Conservation (phyloP, 2,113 vertebrate genomes). For the Nerophis ophidion region DNA sequence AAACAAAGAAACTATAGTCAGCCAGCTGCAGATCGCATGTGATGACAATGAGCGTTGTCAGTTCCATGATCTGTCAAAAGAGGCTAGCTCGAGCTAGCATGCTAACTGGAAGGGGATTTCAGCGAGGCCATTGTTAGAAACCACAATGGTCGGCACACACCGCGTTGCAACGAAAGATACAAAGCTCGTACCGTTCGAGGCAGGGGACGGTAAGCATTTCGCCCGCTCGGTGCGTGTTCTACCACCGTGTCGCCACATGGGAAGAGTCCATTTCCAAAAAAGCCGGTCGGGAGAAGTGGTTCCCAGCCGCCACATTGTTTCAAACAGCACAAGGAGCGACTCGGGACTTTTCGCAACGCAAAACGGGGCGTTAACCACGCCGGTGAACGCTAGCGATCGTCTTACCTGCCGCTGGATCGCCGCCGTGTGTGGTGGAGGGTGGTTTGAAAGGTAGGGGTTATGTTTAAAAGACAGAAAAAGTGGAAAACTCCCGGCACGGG, state of each 20-base stretch:
- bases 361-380: conserved; percentile 36
- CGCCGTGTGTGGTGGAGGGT: conserved; percentile 63
- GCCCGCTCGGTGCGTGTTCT: conserved; percentile 50
- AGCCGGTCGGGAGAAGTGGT: conserved; percentile 74
- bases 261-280: conserved; percentile 80
- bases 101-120: conserved; percentile 55
- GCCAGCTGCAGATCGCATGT: conserved; percentile 47
- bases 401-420: conserved; percentile 76
- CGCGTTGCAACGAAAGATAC: not conserved
- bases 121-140: conserved; percentile 58
- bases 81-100: conserved; percentile 56
- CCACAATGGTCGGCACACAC: conserved; percentile 23
- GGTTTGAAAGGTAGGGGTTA: conserved; percentile 70
- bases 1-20: too few relatives aligned
- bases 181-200: conserved; percentile 16
- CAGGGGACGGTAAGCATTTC: conserved; percentile 27
- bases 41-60: conserved; percentile 69
- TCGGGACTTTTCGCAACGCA: conserved; percentile 31
- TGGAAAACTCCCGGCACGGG: conserved; percentile 81
- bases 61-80: conserved; percentile 64
- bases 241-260: conserved; percentile 75
- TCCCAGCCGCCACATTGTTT: conserved; percentile 71
- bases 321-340: conserved; percentile 56
- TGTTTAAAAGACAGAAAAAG: conserved; percentile 71
- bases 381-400: conserved; percentile 47